Evolutionary conservation across 2,888 invertebrate genomes (phyloP).

Genomic region (Pterobdella sp.): DNA sequence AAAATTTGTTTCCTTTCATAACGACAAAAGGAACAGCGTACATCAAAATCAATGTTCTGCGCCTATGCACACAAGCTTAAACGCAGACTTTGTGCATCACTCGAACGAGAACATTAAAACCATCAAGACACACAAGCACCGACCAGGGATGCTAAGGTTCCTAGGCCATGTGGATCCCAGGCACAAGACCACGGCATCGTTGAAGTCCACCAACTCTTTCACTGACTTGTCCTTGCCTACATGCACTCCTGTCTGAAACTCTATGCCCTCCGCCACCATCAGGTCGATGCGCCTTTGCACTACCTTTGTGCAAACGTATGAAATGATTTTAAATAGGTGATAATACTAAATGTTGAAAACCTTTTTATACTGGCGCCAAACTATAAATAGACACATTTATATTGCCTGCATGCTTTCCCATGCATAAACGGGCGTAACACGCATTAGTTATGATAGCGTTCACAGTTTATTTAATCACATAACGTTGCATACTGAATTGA

Average conservation of each 20-base stretch:
- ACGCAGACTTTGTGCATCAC: background rate
- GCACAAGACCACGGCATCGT: conserved; percentile 79
- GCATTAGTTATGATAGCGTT: no score
- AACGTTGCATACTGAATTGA: no score
- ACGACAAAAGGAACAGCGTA: background rate
- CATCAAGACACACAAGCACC: background rate
- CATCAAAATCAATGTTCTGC: background rate
- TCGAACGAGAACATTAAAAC: background rate
- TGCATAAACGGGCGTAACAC: no score
- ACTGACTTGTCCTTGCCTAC: conserved; percentile 84
- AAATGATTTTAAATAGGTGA: background rate
- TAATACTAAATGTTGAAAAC: conserved; percentile 28
- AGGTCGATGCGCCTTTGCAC: conserved; percentile 80
- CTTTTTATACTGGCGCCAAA: background rate
- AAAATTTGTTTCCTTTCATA: no score
- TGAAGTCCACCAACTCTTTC: conserved; percentile 57
- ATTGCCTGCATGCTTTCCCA: no score
- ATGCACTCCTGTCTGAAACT: conserved; percentile 78
- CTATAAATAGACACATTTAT: background rate
- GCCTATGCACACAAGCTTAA: background rate
- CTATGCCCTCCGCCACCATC: conserved; percentile 78
- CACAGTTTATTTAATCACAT: no score
- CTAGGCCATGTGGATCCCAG: conserved; percentile 94
- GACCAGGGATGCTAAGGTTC: conserved; percentile 60
- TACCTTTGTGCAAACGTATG: conserved; percentile 45